A percentile compares a stretch with the other conserved stretches of the same genome.
Conservation (phyloP, 2,888 invertebrate species). For the Galerucella pusilla region DNA sequence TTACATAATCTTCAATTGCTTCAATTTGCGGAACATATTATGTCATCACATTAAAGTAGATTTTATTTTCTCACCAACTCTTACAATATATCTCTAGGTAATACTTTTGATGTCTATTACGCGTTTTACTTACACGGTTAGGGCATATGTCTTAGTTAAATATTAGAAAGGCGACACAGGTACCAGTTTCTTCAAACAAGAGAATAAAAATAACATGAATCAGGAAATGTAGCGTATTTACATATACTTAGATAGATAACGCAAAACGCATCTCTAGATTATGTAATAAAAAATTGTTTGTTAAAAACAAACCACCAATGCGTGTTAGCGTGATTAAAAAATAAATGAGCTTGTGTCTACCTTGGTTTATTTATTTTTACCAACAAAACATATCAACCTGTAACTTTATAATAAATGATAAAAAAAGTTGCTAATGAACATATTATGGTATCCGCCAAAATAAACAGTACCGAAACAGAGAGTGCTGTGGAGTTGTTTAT, state of each 20-base stretch:
- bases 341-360: background rate
- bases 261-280: background rate
- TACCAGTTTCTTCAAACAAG: background rate
- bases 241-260: background rate
- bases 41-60: conserved; percentile 18
- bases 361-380: background rate
- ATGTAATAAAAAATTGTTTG: background rate
- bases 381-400: background rate
- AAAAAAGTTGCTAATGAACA: no score
- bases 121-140: background rate
- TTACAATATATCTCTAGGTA: conserved; percentile 5
- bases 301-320: background rate
- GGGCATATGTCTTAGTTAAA: conserved; percentile 14
- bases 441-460: no score
- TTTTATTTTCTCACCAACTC: conserved; percentile 4
- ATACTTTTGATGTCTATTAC: conserved; percentile 14
- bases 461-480: no score
- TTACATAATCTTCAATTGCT: conserved; percentile 31
- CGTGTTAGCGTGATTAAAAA: background rate
- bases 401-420: background rate
- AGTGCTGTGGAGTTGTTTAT: no score
- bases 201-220: background rate
- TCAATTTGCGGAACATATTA: conserved; percentile 22
- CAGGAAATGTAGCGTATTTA: background rate
- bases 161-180: conserved; percentile 12